A percentile compares a stretch with the other conserved stretches of the same genome.
phyloP scores from a whole-genome alignment of 2,113 vertebrate genomes.

The Platysteira castanea region DNA sequence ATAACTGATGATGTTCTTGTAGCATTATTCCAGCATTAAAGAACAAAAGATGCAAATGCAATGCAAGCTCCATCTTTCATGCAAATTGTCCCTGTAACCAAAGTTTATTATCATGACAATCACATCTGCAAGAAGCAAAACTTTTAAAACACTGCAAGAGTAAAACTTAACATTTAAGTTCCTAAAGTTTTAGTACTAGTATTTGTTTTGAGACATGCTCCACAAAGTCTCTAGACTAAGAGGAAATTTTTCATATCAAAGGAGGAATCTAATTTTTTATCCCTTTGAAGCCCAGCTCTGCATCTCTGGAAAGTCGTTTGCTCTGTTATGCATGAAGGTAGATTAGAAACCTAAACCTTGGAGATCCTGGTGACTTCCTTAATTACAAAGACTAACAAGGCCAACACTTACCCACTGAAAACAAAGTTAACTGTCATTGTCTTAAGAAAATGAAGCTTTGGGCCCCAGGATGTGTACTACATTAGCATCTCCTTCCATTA shows the following conservation, averaged over 20 bases:
- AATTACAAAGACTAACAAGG: neutral
- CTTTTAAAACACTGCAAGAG: neutral
- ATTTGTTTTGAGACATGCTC: neutral
- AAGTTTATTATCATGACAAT: slow-evolving; percentile 5
- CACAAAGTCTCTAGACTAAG: neutral
- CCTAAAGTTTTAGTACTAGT: neutral
- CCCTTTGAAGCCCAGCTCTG: neutral
- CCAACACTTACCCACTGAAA: neutral
- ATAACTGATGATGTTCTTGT: neutral
- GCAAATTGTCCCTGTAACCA: neutral
- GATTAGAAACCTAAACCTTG: neutral
- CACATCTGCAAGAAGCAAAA: neutral
- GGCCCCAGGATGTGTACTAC: neutral
- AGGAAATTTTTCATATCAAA: neutral
- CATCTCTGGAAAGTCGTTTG: neutral
- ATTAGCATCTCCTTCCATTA: neutral
- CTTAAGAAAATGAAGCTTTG: neutral
- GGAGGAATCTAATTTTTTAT: neutral
- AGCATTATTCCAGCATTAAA: slow-evolving; percentile 9
- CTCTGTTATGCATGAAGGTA: neutral
- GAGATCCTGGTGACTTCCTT: neutral
- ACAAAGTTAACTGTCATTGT: neutral
- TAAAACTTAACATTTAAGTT: neutral
- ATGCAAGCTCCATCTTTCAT: neutral
- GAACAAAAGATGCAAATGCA: neutral